These are phyloP conservation scores for Drosophila sordidula DNA, from an alignment of 2,888 invertebrate genomes.

Conservation along the genomic window DNA sequence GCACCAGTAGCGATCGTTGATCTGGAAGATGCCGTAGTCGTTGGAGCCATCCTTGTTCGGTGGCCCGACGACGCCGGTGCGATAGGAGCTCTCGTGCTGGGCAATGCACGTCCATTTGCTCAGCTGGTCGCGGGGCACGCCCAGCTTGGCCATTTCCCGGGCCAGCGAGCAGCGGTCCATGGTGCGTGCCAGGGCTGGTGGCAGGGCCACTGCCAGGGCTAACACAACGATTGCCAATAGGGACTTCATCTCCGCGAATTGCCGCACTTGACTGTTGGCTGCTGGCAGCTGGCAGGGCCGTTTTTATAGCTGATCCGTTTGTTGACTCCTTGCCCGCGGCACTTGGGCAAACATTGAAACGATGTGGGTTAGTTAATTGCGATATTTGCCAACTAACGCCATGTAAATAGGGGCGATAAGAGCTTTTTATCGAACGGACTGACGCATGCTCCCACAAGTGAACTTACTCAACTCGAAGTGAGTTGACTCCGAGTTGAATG, in stretches of 20 bases:
- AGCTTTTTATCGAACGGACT: background rate
- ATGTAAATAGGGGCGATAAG: constrained; percentile 45
- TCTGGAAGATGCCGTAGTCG: constrained; percentile 83
- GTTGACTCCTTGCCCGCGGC: background rate
- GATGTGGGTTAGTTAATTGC: constrained; percentile 20
- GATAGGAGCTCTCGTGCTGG: constrained; percentile 75
- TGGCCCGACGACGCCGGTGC: constrained; percentile 84
- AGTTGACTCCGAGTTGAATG: too few relatives aligned
- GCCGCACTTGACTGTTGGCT: background rate
- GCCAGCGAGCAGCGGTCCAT: constrained; percentile 76
- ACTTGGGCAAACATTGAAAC: constrained; percentile 20
- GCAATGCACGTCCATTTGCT: constrained; percentile 78
- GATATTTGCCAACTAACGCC: constrained; percentile 8
- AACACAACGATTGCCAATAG: constrained; percentile 22
- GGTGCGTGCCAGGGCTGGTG: constrained; percentile 48
- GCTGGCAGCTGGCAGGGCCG: background rate
- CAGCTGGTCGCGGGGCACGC: constrained; percentile 68
- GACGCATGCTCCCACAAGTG: background rate
- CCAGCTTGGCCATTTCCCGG: constrained; percentile 69
- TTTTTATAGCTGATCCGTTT: constrained; percentile 38
- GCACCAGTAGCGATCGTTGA: constrained; percentile 82
- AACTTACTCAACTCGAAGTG: too few relatives aligned
- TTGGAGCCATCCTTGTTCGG: constrained; percentile 85
- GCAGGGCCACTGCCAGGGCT: constrained; percentile 41
- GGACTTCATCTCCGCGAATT: constrained; percentile 16